Evolutionary conservation across 2,797 vertebrate species (phyloP), one percentile per base, ranked within the genome.

Genomic region (Tauraco hartlaubi): DNA sequence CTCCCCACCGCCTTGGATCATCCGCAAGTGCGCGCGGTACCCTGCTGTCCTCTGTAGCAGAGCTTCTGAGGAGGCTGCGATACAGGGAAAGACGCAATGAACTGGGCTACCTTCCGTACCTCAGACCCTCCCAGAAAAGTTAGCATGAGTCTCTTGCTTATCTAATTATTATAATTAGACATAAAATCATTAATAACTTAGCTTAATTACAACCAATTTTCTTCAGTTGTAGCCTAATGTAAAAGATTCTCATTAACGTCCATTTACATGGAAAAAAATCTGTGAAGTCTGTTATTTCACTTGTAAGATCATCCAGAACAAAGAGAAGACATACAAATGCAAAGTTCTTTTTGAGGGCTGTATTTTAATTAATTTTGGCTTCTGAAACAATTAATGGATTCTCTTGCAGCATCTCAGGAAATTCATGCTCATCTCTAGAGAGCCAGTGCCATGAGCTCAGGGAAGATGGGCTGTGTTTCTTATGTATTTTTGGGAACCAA

Each of bases 331-430:
- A n/a, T 44, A 44, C 58, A 90, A 82, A 86, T 6, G 15, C 44
- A 81, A 75, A 17, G 9, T 91, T 91, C 75, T 71, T 94, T 96
- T 94, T 46, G 69, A 91, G 48, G 31, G 41, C 35, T 81, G 28
- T 49, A 31, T 90, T 94, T 92, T 96, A 96, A 96, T 97, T 96
- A 94, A 92, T 96, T 92, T 71, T 1, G 2, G 62, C 66, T 96
- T 92, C 49, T 93, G 71, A 92, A 92, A 84, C 85, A 93, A 94
- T 89, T 87, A 94, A 73, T 49, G 63, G 90, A 89, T 92, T 96
- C 94, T 71, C 74, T 85, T 20, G 17, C 71, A 74, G 31, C 76
- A 46, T 77, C 61, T 90, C 31, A 51, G 46, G 66, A 94, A 93
- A 88, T 90, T 59, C n/a, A 6, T 26, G 15, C 11, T 69, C 51